Conservation (phyloP, 2,113 vertebrate genomes). For the Tragelaphus imberbis region DNA sequence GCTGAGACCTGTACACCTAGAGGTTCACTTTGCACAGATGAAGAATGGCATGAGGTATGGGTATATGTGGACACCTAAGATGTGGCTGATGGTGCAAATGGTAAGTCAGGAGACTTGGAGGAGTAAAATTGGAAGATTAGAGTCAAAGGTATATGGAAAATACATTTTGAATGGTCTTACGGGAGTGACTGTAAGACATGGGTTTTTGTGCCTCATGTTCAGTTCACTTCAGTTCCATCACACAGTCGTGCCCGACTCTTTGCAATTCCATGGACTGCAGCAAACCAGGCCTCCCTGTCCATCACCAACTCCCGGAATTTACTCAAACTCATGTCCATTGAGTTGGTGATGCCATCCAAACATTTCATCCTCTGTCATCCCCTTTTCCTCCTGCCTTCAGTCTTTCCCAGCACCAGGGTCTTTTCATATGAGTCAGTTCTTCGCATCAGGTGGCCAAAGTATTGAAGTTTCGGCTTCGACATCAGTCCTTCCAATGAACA, state of each 20-base stretch:
- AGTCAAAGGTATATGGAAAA: neutral
- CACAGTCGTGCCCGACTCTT: neutral
- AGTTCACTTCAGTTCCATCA: neutral
- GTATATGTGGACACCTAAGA: neutral
- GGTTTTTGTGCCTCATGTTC: neutral
- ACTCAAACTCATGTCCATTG: neutral
- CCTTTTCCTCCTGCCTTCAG: neutral
- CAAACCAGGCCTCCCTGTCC: neutral
- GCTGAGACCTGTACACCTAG: neutral
- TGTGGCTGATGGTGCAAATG: neutral
- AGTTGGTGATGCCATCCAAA: neutral
- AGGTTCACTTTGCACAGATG: neutral
- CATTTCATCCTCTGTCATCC: neutral
- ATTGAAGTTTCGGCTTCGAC: neutral
- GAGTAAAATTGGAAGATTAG: neutral
- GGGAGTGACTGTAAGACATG: neutral
- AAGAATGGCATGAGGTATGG: neutral
- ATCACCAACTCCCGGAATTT: rapidly evolving
- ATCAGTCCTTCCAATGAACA: neutral
- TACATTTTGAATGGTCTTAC: neutral
- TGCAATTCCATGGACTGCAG: neutral
- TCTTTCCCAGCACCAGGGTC: neutral
- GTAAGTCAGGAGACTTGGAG: neutral
- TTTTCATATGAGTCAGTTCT: neutral
- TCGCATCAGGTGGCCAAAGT: neutral